Evolutionary conservation across 2,888 invertebrate genomes (phyloP).

Genomic region (Pterobdella sp.): DNA sequence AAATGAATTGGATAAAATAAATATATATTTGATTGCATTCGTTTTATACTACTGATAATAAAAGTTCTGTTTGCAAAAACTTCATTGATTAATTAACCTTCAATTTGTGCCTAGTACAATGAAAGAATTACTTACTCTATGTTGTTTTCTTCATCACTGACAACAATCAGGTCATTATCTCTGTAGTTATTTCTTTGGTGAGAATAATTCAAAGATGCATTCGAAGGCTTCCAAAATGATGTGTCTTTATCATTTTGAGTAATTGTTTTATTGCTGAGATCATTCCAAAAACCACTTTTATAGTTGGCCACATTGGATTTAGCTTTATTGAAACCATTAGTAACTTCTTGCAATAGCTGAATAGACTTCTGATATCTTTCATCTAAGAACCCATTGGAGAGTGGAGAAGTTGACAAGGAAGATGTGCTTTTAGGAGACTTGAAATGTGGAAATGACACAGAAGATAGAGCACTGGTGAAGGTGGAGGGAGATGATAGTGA

Average conservation of each 20-base stretch:
- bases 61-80: too few species aligned
- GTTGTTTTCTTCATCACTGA: background rate
- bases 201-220: background rate
- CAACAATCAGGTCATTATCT: background rate
- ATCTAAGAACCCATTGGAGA: background rate
- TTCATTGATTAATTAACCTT: background rate
- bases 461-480: background rate
- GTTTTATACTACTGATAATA: too few species aligned
- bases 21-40: too few species aligned
- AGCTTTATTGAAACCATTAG: too few species aligned
- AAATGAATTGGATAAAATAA: too few species aligned
- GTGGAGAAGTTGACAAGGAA: background rate
- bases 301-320: too few species aligned
- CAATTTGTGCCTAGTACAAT: background rate
- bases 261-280: too few species aligned
- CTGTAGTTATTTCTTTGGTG: background rate
- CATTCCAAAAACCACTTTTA: too few species aligned
- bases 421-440: background rate
- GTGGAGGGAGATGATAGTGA: background rate
- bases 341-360: background rate
- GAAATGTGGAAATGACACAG: background rate
- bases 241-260: background rate
- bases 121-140: background rate
- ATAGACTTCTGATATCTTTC: background rate
- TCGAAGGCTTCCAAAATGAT: background rate